These are phyloP conservation scores for Icerya purchasi DNA, from an alignment of 2,888 invertebrate genomes.

Conservation along the genomic window DNA sequence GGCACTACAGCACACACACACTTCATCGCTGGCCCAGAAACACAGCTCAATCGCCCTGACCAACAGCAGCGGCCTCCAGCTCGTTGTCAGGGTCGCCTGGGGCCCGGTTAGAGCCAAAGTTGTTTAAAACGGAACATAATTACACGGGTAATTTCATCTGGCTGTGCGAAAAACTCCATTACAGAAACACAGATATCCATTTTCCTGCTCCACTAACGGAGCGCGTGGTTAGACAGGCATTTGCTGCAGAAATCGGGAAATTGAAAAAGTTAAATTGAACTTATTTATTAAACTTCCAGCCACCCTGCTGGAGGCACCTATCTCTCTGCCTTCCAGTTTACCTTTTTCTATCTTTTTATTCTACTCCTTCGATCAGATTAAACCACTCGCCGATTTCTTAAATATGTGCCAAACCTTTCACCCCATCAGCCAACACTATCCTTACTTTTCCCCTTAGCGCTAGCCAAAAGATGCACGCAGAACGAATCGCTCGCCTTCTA, in stretches of 20 bases:
- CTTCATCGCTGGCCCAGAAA: no score
- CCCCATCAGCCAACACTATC: no score
- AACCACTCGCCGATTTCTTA: neutral
- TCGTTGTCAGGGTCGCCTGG: neutral
- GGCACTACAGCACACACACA: no score
- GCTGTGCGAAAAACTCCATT: neutral
- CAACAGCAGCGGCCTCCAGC: neutral
- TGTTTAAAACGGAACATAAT: slow-evolving; percentile 6
- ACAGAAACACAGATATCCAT: no score
- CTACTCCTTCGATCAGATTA: no score
- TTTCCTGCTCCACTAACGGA: no score
- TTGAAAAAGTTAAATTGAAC: slow-evolving; percentile 13
- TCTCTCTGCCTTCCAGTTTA: no score
- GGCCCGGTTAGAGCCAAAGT: neutral
- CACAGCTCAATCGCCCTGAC: no score
- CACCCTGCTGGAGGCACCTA: neutral
- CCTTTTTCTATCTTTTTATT: neutral
- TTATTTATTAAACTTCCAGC: slow-evolving; percentile 8
- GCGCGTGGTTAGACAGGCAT: neutral
- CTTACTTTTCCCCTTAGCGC: no score
- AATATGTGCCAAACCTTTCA: neutral
- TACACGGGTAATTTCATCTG: slow-evolving; percentile 12
- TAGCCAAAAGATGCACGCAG: no score
- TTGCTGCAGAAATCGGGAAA: slow-evolving; percentile 9
- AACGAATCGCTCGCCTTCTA: no score